These are phyloP conservation scores for Carassius gibelio DNA, from an alignment of 2,113 vertebrate genomes.

Conservation along the genomic window DNA sequence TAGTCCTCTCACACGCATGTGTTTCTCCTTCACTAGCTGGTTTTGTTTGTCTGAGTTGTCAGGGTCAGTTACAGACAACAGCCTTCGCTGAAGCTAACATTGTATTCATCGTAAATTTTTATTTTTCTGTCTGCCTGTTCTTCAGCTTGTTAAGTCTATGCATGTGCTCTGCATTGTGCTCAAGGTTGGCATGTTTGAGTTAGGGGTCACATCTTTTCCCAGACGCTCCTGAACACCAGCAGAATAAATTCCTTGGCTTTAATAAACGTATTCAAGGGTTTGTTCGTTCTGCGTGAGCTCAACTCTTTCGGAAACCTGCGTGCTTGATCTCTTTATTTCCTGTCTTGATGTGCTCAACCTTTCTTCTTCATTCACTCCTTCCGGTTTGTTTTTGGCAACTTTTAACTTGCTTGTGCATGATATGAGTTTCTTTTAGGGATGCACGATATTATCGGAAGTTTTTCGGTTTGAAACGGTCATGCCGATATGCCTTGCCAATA, in stretches of 20 bases:
- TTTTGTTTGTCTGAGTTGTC: background rate
- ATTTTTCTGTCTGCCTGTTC: background rate
- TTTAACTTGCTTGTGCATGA: background rate
- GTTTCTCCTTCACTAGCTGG: background rate
- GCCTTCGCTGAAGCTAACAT: background rate
- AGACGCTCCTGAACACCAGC: background rate
- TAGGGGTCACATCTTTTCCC: background rate
- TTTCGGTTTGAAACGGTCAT: too few species aligned
- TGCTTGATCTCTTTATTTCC: background rate
- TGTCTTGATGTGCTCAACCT: background rate
- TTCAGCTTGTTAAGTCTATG: background rate
- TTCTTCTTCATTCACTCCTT: background rate
- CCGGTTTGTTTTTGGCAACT: background rate
- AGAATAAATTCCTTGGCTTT: background rate
- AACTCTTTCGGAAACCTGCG: background rate
- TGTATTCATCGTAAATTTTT: background rate
- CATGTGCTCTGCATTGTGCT: background rate
- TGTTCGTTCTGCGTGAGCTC: background rate
- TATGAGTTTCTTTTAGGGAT: too few species aligned
- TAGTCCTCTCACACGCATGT: background rate
- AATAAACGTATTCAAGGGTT: background rate
- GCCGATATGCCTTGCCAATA: too few species aligned
- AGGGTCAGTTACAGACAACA: conserved; percentile 31
- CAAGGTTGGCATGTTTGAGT: background rate
- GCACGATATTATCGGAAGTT: too few species aligned